phyloP scores from a whole-genome alignment of 53 echinoderm and acorn worm genomes.

The Echinarachnius parma region DNA sequence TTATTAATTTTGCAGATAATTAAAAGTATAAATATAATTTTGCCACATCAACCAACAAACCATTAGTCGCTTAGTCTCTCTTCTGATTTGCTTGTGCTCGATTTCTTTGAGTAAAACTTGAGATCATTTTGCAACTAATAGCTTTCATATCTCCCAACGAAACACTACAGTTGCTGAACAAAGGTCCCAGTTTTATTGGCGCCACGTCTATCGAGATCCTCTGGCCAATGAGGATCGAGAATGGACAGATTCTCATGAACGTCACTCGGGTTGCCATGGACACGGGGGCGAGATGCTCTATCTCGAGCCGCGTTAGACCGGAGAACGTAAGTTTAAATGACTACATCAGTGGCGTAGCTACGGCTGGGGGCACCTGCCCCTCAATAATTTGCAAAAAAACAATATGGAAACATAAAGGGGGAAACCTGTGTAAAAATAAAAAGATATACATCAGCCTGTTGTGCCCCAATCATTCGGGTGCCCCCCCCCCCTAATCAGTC shows the following conservation, averaged over 20 bases:
- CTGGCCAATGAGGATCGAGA: conserved; percentile 18
- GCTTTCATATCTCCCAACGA: too few relatives aligned
- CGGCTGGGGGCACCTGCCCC: not conserved
- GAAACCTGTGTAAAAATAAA: too few relatives aligned
- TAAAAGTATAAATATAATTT: too few relatives aligned
- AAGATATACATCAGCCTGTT: not conserved
- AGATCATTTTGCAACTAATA: too few relatives aligned
- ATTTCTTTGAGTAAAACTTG: too few relatives aligned
- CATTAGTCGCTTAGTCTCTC: too few relatives aligned
- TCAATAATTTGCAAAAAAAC: not conserved
- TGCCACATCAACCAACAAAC: too few relatives aligned
- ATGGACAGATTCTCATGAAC: not conserved
- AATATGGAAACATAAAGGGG: too few relatives aligned
- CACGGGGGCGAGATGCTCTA: conserved; percentile 1
- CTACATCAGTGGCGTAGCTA: not conserved
- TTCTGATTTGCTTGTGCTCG: too few relatives aligned
- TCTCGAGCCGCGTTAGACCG: too few relatives aligned
- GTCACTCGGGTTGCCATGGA: not conserved
- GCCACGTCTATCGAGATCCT: not conserved
- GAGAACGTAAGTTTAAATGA: not conserved
- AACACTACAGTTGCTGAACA: conserved; percentile 14
- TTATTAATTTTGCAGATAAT: too few relatives aligned
- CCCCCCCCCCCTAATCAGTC: not conserved
- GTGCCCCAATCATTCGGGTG: not conserved
- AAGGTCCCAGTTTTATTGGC: conserved; percentile 28